phyloP scores from a whole-genome alignment of 2,797 vertebrate genomes.

The Tapera naevia region DNA sequence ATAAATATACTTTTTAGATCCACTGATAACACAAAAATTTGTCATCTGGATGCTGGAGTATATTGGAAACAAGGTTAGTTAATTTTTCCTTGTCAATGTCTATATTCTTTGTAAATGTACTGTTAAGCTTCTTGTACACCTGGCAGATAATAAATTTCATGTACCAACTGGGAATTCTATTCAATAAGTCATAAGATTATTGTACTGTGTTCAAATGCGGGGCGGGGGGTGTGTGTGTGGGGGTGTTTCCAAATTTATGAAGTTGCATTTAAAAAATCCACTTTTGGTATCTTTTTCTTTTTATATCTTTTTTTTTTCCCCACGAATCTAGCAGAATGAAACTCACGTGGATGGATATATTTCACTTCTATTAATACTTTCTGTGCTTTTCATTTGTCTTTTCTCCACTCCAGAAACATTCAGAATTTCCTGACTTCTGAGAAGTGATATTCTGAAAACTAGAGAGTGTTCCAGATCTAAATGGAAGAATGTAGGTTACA shows the following conservation, averaged over 20 bases:
- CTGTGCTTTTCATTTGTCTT: background rate
- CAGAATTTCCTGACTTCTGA: background rate
- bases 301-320: background rate
- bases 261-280: background rate
- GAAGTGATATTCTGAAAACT: background rate
- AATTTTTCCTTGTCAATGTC: background rate
- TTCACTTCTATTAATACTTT: background rate
- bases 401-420: background rate
- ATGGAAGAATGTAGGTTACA: background rate
- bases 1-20: background rate
- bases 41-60: background rate
- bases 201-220: no score
- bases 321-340: background rate
- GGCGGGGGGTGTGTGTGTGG: no score
- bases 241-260: no score
- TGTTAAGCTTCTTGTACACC: background rate
- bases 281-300: background rate
- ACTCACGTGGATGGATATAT: background rate
- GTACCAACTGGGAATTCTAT: background rate
- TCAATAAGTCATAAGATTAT: background rate
- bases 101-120: background rate
- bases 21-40: background rate
- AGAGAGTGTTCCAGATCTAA: background rate
- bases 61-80: background rate
- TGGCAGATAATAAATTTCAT: background rate